Percentiles rank a stretch among this genome's conserved stretches.
Evolutionary conservation across 2,888 invertebrate genomes (phyloP).

Genomic region (Dryobotodes eremita): DNA sequence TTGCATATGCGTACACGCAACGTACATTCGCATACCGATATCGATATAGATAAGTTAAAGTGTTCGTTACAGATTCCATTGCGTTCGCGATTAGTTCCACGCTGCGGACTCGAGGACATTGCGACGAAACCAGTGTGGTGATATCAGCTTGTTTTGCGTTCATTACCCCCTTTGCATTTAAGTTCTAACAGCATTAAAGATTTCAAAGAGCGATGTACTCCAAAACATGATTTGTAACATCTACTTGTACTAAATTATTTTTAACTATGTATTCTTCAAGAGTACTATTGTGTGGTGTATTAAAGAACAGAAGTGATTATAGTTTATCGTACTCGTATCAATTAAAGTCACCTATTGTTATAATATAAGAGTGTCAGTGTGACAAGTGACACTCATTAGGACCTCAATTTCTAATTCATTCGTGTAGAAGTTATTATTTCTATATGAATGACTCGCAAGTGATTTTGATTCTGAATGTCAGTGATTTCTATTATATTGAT

Average conservation of each 20-base stretch:
- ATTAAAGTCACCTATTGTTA: constrained; percentile 42
- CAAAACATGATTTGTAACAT: not conserved
- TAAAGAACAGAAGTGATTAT: constrained; percentile 43
- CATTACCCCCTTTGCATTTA: constrained; percentile 20
- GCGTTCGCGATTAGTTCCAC: constrained; percentile 80
- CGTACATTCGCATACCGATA: constrained; percentile 63
- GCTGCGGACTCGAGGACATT: constrained; percentile 73
- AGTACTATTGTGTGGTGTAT: constrained; percentile 20
- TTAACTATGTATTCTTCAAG: constrained; percentile 23
- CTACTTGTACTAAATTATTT: not conserved
- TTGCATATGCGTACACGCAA: constrained; percentile 56
- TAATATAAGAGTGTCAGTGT: constrained; percentile 49
- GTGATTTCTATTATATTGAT: constrained; percentile 13
- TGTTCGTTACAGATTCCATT: constrained; percentile 75
- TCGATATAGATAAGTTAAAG: constrained; percentile 68
- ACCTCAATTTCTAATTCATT: constrained; percentile 54
- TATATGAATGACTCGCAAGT: constrained; percentile 23
- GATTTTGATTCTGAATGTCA: constrained; percentile 16
- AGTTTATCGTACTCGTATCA: constrained; percentile 34
- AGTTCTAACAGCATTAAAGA: not conserved
- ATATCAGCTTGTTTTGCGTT: constrained; percentile 29
- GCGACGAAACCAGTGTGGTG: constrained; percentile 46
- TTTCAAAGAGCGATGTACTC: constrained; percentile 7
- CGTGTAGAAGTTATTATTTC: constrained; percentile 37
- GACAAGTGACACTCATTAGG: constrained; percentile 52